Evolutionary conservation across 1,140 invertebrate species (phyloP).

Genomic region (Melipona quadrifasciata): DNA sequence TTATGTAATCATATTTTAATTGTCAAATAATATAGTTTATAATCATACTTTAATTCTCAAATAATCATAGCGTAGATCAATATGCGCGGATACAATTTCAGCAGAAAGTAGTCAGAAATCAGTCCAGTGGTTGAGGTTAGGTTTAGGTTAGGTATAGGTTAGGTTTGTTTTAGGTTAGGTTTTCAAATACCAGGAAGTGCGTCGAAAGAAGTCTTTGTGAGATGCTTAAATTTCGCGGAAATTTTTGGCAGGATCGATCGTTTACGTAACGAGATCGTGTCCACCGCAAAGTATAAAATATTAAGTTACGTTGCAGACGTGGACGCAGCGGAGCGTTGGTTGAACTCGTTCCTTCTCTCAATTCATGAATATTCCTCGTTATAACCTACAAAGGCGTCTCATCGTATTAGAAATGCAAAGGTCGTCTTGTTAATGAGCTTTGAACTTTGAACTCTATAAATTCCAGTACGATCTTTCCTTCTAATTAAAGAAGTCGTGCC

Average conservation of each 20-base stretch:
- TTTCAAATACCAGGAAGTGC: not conserved
- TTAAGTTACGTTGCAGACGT: not conserved
- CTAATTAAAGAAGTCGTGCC: not conserved
- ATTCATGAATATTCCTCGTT: constrained; percentile 36
- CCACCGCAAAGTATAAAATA: not conserved
- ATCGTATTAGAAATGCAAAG: constrained; percentile 13
- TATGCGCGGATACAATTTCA: no score
- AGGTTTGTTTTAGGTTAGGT: no score
- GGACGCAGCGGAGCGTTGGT: not conserved
- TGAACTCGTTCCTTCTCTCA: constrained; percentile 4
- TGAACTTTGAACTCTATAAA: not conserved
- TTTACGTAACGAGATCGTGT: not conserved
- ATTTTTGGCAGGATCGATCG: not conserved
- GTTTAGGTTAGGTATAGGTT: no score
- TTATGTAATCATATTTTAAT: no score
- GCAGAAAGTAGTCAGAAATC: no score
- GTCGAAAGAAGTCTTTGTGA: not conserved
- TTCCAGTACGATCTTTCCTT: not conserved
- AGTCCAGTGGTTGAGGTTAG: no score
- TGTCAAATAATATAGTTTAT: no score
- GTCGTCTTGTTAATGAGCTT: not conserved
- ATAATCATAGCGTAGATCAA: no score
- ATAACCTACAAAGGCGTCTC: constrained; percentile 4
- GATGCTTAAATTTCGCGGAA: not conserved
- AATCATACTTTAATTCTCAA: no score